Evolutionary conservation across 2,113 vertebrate species (phyloP).

Genomic region (Himantopus leucocephalus): DNA sequence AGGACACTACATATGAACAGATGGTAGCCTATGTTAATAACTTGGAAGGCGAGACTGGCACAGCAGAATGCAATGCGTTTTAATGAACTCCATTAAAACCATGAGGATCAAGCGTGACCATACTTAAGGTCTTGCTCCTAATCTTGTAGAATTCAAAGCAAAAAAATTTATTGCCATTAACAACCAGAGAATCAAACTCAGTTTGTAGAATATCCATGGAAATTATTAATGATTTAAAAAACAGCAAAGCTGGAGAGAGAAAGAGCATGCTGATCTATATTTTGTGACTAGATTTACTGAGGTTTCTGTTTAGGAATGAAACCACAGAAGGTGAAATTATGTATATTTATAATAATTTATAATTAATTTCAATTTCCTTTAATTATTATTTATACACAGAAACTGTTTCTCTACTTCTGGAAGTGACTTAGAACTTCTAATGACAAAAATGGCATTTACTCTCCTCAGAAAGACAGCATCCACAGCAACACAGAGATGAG

Average conservation of each 20-base stretch:
- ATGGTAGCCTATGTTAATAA: conserved; percentile 17
- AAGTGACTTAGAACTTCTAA: background rate
- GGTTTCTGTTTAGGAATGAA: background rate
- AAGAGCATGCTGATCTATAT: background rate
- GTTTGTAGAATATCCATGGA: background rate
- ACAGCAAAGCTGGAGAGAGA: background rate
- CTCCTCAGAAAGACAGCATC: background rate
- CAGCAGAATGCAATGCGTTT: conserved; percentile 12
- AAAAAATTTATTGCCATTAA: background rate
- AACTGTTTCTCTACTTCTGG: background rate
- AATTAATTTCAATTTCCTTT: background rate
- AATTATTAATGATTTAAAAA: background rate
- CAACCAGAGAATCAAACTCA: background rate
- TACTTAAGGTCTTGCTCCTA: background rate
- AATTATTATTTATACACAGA: background rate
- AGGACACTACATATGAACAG: conserved; percentile 18
- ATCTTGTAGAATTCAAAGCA: background rate
- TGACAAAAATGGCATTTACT: background rate
- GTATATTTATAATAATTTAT: background rate
- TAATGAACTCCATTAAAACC: conserved; percentile 32
- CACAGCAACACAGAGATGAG: background rate
- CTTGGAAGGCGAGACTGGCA: background rate
- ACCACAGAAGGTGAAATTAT: background rate
- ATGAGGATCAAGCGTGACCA: background rate
- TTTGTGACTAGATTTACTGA: background rate